Percentiles rank a stretch among this genome's conserved stretches.
Evolutionary conservation across 1,140 invertebrate genomes (phyloP).

Genomic region (Adoxophyes honmai): DNA sequence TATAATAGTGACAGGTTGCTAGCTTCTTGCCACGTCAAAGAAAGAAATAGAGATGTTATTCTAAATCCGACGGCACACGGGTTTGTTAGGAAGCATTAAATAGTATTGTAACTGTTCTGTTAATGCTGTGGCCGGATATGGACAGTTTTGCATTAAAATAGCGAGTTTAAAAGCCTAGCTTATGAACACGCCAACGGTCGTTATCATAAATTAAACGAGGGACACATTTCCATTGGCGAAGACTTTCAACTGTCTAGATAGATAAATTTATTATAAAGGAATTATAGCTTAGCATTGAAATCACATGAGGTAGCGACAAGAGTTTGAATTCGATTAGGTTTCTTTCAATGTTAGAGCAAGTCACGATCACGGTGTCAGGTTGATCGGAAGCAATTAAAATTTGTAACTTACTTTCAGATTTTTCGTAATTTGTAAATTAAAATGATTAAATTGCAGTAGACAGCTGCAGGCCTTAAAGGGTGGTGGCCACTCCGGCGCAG

Average conservation of each 20-base stretch:
- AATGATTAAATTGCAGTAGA: conserved; percentile 2
- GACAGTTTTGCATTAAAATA: not conserved
- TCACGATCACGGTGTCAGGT: not conserved
- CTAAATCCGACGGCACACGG: no score
- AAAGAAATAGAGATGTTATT: no score
- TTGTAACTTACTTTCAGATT: not conserved
- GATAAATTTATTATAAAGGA: not conserved
- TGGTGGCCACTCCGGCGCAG: not conserved
- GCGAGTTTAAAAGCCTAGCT: not conserved
- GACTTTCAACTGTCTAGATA: conserved; percentile 5
- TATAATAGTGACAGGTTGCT: no score
- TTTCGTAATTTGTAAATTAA: conserved; percentile 4
- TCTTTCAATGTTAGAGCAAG: not conserved
- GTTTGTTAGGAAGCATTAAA: no score
- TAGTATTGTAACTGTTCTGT: not conserved
- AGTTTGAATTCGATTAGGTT: conserved; percentile 8
- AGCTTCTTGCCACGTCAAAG: no score
- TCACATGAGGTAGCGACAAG: no score
- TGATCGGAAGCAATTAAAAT: not conserved
- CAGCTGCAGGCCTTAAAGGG: not conserved
- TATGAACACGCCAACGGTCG: not conserved
- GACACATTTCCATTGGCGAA: conserved; percentile 8
- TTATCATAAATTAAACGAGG: conserved; percentile 7
- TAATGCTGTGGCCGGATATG: not conserved
- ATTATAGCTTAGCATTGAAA: not conserved